Percentiles rank a stretch among this genome's conserved stretches.
phyloP scores from a whole-genome alignment of 1,140 invertebrate species.

The Leptinotarsa lineolata region DNA sequence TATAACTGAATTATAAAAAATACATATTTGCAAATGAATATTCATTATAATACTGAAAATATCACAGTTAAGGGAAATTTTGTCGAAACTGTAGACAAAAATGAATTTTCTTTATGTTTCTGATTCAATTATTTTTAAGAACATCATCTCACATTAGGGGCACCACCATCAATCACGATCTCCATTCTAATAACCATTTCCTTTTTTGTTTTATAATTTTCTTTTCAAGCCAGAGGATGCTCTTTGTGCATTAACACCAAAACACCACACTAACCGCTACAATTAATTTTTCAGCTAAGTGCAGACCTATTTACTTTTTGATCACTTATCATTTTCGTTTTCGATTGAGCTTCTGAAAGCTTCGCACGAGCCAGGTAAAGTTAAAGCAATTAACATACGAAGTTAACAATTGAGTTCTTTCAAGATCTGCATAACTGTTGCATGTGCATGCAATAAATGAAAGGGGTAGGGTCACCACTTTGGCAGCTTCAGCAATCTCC shows the following conservation, averaged over 20 bases:
- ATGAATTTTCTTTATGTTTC: too few relatives aligned
- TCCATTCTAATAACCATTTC: slow-evolving; percentile 28
- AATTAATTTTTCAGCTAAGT: slow-evolving; percentile 13
- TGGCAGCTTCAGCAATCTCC: slow-evolving; percentile 25
- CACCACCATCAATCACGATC: slow-evolving; percentile 37
- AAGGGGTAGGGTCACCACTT: background rate
- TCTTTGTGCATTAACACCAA: slow-evolving; percentile 40
- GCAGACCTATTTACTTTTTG: background rate
- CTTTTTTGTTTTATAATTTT: slow-evolving; percentile 28
- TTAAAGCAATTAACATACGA: background rate
- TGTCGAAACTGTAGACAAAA: too few relatives aligned
- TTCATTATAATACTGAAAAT: too few relatives aligned
- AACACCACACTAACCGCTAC: slow-evolving; percentile 23
- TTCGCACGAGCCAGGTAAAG: background rate
- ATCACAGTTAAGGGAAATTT: too few relatives aligned
- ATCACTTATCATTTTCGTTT: background rate
- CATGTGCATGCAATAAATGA: background rate
- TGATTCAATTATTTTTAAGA: background rate
- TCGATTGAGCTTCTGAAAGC: slow-evolving; percentile 2
- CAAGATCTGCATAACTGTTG: background rate
- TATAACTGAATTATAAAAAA: too few relatives aligned
- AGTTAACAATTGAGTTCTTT: too few relatives aligned
- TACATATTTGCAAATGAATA: too few relatives aligned
- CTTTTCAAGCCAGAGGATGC: slow-evolving; percentile 48
- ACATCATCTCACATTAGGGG: slow-evolving; percentile 33